Conservation (phyloP, 2,888 invertebrate genomes). For the Oxytorus armatus region DNA sequence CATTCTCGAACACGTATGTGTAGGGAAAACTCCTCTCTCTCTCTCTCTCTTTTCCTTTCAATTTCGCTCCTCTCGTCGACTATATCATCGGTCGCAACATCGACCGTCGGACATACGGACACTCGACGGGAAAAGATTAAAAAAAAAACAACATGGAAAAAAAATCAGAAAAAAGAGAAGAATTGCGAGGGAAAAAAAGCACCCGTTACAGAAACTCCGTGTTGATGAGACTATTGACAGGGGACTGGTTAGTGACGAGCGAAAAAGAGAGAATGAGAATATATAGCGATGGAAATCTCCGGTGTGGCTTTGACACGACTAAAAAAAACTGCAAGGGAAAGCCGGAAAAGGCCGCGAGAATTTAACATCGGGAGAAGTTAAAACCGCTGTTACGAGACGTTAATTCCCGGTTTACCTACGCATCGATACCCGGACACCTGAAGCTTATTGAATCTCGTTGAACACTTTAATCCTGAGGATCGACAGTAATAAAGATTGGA, state of each 20-base stretch:
- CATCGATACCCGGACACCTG: neutral
- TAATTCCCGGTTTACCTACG: neutral
- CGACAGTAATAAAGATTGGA: neutral
- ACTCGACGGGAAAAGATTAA: neutral
- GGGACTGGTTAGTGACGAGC: constrained; percentile 71
- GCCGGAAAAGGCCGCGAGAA: constrained; percentile 3
- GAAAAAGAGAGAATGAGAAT: constrained; percentile 68
- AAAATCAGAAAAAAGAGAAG: constrained; percentile 53
- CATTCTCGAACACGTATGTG: too few relatives aligned
- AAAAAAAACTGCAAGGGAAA: too few relatives aligned
- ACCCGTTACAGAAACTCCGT: constrained; percentile 73
- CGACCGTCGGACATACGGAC: constrained; percentile 25
- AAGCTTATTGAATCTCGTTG: neutral
- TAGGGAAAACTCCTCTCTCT: constrained; percentile 3
- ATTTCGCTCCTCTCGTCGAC: constrained; percentile 20
- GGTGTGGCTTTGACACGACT: constrained; percentile 28
- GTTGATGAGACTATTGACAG: constrained; percentile 78
- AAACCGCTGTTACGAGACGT: constrained; percentile 12
- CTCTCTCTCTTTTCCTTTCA: constrained; percentile 34
- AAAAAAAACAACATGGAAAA: constrained; percentile 36
- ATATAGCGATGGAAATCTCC: constrained; percentile 46
- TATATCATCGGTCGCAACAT: constrained; percentile 31
- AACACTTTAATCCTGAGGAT: neutral
- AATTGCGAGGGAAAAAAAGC: constrained; percentile 55
- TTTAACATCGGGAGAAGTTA: neutral